These are phyloP conservation scores for Vulpes vulpes DNA, from an alignment of 2,113 vertebrate genomes.

Conservation along the genomic window DNA sequence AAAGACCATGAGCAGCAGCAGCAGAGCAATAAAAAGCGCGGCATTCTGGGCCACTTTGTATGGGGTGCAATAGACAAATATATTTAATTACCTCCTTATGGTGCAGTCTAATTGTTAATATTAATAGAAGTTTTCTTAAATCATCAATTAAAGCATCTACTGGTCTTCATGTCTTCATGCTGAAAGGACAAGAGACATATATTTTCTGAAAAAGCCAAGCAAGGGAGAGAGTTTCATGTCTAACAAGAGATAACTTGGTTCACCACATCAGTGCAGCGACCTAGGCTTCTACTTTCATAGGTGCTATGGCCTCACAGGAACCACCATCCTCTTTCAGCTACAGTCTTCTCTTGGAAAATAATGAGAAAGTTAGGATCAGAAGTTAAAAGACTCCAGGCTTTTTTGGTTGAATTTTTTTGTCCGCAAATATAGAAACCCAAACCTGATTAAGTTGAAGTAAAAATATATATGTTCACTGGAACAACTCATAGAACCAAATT, in stretches of 20 bases:
- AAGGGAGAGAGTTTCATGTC: not conserved
- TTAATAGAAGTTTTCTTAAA: conserved; percentile 38
- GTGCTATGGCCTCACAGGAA: not conserved
- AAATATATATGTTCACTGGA: not conserved
- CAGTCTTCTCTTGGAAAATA: not conserved
- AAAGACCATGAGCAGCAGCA: not conserved
- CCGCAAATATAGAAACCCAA: not conserved
- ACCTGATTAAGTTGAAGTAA: not conserved
- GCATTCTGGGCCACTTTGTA: not conserved
- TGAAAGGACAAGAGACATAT: not conserved
- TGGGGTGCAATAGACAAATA: not conserved
- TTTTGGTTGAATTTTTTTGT: not conserved
- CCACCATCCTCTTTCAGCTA: not conserved
- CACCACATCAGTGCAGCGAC: not conserved
- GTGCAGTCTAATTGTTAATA: not conserved
- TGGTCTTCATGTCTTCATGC: not conserved
- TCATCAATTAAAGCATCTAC: not conserved
- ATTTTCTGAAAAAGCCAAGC: not conserved
- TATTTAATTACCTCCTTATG: not conserved
- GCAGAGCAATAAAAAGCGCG: not conserved
- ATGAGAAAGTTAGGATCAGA: not conserved
- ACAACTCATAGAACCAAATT: not conserved
- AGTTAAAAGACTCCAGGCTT: not conserved
- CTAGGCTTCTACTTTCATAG: not conserved
- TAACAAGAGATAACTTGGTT: not conserved